Evolutionary conservation across 2,797 vertebrate species (phyloP).

Genomic region (Eulemur albifrons): DNA sequence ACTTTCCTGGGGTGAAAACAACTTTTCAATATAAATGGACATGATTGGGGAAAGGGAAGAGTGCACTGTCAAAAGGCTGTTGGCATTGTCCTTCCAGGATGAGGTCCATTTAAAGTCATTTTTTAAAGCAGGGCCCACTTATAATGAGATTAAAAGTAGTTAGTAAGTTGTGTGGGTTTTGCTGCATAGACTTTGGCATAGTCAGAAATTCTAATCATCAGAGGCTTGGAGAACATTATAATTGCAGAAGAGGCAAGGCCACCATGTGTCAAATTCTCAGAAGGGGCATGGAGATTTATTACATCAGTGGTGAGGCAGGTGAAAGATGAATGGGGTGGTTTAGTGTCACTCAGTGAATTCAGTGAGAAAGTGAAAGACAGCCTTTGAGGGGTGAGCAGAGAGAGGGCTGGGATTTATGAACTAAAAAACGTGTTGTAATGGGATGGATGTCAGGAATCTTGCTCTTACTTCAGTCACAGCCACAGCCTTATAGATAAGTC

Average conservation of each 20-base stretch:
- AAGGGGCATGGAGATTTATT: constrained; percentile 26
- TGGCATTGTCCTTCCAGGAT: not conserved
- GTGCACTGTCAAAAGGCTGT: not conserved
- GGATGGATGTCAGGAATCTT: not conserved
- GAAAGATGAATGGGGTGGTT: not conserved
- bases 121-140: not conserved
- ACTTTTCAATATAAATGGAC: not conserved
- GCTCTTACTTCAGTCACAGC: not conserved
- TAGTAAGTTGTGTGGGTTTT: not conserved
- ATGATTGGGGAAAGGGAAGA: not conserved
- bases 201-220: constrained; percentile 42
- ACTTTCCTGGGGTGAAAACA: not conserved
- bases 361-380: not conserved
- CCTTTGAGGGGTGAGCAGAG: not conserved
- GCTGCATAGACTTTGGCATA: constrained; percentile 2
- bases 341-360: not conserved
- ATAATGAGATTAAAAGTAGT: not conserved
- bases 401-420: constrained; percentile 9
- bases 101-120: not conserved
- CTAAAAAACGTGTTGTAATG: not conserved
- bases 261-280: not conserved
- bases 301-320: not conserved
- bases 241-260: not conserved
- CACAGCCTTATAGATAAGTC: not conserved
- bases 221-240: not conserved